Percentiles rank a stretch among this genome's conserved stretches.
phyloP scores from a whole-genome alignment of 2,797 vertebrate genomes.

The Sebastes itinus region DNA sequence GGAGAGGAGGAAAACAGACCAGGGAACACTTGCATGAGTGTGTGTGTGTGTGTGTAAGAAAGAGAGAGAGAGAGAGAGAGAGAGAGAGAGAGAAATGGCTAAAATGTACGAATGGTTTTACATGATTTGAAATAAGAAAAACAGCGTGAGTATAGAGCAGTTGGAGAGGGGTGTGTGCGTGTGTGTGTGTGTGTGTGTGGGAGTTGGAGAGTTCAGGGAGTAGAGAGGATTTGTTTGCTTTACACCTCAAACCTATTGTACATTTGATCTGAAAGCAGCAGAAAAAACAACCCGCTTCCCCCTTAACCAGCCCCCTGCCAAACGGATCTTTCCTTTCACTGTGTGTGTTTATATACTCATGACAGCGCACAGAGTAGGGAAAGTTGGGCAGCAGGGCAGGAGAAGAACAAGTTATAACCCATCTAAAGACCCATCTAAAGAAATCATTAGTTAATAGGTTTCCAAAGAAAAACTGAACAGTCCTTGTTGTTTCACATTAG shows the following conservation, averaged over 20 bases:
- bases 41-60: not conserved
- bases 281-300: conserved; percentile 53
- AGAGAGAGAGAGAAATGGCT: not conserved
- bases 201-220: conserved; percentile 6
- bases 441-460: too few species aligned
- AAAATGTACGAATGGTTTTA: not conserved
- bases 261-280: conserved; percentile 53
- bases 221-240: conserved; percentile 52
- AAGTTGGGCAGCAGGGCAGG: not conserved
- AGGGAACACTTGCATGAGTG: conserved; percentile 11
- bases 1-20: conserved; percentile 46
- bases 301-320: conserved; percentile 2
- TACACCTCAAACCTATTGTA: conserved; percentile 55
- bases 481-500: too few species aligned
- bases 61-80: too few species aligned
- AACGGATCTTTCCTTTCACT: conserved; percentile 51
- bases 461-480: too few species aligned
- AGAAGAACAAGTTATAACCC: conserved; percentile 5
- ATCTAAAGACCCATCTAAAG: not conserved
- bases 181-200: not conserved
- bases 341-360: conserved; percentile 7
- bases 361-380: conserved; percentile 14
- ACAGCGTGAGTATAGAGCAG: not conserved
- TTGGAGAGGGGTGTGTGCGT: not conserved
- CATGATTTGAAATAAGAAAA: not conserved